phyloP scores from a whole-genome alignment of 2,797 vertebrate species.

The Mus caroli region DNA sequence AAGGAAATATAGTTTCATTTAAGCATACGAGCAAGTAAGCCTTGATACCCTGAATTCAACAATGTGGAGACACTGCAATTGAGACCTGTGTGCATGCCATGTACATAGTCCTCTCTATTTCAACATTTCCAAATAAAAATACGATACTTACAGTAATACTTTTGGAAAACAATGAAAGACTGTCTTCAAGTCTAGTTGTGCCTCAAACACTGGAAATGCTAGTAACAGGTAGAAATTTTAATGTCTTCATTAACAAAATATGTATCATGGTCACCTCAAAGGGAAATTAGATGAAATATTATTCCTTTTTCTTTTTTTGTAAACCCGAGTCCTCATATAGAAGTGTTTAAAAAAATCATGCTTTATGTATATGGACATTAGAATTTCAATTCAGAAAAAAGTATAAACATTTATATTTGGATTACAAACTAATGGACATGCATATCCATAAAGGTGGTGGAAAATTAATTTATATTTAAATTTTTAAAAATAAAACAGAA shows the following conservation, averaged over 20 bases:
- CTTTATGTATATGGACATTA: not conserved
- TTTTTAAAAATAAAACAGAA: not conserved
- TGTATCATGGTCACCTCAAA: not conserved
- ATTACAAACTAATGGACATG: not conserved
- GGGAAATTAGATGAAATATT: not conserved
- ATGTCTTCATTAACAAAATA: not conserved
- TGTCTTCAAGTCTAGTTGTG: not conserved
- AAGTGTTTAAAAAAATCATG: not conserved
- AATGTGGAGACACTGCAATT: not conserved
- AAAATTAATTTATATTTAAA: conserved; percentile 3
- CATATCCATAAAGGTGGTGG: not conserved
- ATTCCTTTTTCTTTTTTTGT: not conserved
- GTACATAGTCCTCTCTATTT: not conserved
- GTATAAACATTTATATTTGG: not conserved
- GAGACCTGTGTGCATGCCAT: not conserved
- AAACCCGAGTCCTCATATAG: not conserved
- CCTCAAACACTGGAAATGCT: not conserved
- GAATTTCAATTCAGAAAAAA: not conserved
- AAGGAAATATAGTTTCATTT: not conserved
- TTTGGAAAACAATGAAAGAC: not conserved
- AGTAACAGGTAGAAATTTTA: not conserved
- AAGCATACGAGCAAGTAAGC: not conserved
- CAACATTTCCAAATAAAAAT: not conserved
- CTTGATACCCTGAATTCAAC: not conserved
- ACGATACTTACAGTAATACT: not conserved